These are phyloP conservation scores for Epinephelus awoara DNA, from an alignment of 2,797 vertebrate genomes.

Conservation along the genomic window DNA sequence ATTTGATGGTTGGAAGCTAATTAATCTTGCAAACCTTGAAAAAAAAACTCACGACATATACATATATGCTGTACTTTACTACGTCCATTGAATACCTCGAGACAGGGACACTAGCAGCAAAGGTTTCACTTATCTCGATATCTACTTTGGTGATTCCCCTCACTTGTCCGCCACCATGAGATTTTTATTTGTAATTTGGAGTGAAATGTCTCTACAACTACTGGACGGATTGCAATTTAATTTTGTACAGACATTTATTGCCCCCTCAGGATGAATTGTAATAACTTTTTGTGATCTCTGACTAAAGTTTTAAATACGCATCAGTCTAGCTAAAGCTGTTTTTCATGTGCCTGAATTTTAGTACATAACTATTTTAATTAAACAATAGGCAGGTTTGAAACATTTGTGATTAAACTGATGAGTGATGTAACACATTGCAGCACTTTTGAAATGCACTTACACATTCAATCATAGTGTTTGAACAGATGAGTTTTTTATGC, in stretches of 20 bases:
- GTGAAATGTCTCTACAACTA: background rate
- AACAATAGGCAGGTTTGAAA: slow-evolving; percentile 17
- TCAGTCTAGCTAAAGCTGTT: background rate
- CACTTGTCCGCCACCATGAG: background rate
- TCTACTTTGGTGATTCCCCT: background rate
- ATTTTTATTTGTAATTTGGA: background rate
- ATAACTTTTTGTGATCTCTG: background rate
- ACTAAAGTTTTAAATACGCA: slow-evolving; percentile 6
- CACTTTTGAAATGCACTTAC: slow-evolving; percentile 14
- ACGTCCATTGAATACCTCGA: too few relatives aligned
- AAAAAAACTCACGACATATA: background rate
- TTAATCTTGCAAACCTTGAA: background rate
- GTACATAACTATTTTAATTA: background rate
- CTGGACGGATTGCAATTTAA: background rate
- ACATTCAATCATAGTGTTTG: slow-evolving; percentile 12
- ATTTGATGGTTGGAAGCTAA: background rate
- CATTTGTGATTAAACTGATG: slow-evolving; percentile 28
- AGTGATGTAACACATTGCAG: slow-evolving; percentile 30
- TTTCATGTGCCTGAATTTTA: slow-evolving; percentile 7
- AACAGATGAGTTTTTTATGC: slow-evolving; percentile 13
- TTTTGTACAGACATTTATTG: background rate
- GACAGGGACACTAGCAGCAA: background rate
- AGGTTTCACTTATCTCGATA: too few relatives aligned
- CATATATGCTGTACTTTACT: too few relatives aligned
- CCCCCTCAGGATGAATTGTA: background rate